phyloP scores from a whole-genome alignment of 2,888 invertebrate species.

The Drepanosiphum platanoidis region DNA sequence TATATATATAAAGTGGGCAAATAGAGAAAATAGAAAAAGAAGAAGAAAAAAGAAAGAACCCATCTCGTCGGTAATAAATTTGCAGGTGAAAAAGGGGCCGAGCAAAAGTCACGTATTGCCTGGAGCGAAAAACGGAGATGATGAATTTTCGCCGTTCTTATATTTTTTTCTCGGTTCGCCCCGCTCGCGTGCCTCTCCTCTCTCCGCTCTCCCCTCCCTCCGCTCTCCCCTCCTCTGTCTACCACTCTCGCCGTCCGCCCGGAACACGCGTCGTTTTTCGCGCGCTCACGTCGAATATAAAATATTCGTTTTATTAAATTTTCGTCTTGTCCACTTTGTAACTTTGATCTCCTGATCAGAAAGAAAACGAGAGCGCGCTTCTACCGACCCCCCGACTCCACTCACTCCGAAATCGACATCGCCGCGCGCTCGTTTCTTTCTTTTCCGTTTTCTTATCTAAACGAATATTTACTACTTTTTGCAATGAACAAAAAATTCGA shows the following conservation, averaged over 20 bases:
- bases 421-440: too few species aligned
- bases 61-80: constrained; percentile 50
- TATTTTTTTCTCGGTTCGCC: neutral
- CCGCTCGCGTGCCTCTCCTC: neutral
- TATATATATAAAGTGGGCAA: neutral
- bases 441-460: too few species aligned
- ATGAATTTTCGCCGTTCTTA: constrained; percentile 42
- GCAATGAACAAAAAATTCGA: neutral
- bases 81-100: constrained; percentile 43
- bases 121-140: constrained; percentile 49
- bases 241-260: neutral
- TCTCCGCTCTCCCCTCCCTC: neutral
- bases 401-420: too few species aligned
- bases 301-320: constrained; percentile 57
- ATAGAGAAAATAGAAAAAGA: constrained; percentile 7
- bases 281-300: constrained; percentile 50
- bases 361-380: neutral
- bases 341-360: neutral
- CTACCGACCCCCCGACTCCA: too few species aligned
- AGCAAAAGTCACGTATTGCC: constrained; percentile 57
- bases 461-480: too few species aligned
- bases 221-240: neutral
- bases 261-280: constrained; percentile 24
- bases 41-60: constrained; percentile 1
- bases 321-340: constrained; percentile 21